Base-by-base conservation (phyloP, 53 echinoderm and acorn worm species). In the Crossaster papposus region DNA sequence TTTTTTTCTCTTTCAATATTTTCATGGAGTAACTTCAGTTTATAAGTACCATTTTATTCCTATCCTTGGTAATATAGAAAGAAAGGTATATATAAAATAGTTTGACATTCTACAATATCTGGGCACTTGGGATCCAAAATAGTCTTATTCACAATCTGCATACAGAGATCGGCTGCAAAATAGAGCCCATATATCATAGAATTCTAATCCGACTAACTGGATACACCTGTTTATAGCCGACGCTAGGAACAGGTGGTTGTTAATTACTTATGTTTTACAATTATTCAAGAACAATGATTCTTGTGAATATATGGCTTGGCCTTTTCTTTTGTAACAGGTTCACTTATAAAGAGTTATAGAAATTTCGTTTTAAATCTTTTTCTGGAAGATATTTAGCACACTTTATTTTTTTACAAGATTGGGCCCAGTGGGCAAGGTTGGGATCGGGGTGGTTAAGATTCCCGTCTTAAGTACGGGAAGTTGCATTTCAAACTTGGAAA, bases 331-430 rank as follows among this genome's bases (percentile, higher is more conserved):
- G 78, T 87, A 50, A 77, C 76, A 87, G 87, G 87, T 31, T 87
- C 77, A 87, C 55, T 87, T 87, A 87, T 75, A 87, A 87, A 87
- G 87, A 87, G 87, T 87, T 76, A 87, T 87, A 87, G 87, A 87
- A 87, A 87, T 63, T 87, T 87, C 77, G 87, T 87, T 87, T 87
- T 87, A 87, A 87, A 87, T 87, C 87, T 87, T 87, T 84, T 87
- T 87, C 62, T 54, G 77, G 63, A 77, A 77, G 62, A 76, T 76
- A 58, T 87, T 55, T 76, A 76, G 77, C 77, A 87, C 87, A 76
- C 77, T 71, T 85, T 81, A 31, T 81, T 58, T 65, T 83, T 58
- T 87, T 87, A 76, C 87, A 87, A 76, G 87, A 87, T 76, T 54
- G 87, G 87, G 76, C 77, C 75, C 87, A 87, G 2, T 55, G 87